These are phyloP conservation scores for Spongia lamella DNA, from an alignment of 37 sponge, comb jelly and placozoan species.

Conservation along the genomic window DNA sequence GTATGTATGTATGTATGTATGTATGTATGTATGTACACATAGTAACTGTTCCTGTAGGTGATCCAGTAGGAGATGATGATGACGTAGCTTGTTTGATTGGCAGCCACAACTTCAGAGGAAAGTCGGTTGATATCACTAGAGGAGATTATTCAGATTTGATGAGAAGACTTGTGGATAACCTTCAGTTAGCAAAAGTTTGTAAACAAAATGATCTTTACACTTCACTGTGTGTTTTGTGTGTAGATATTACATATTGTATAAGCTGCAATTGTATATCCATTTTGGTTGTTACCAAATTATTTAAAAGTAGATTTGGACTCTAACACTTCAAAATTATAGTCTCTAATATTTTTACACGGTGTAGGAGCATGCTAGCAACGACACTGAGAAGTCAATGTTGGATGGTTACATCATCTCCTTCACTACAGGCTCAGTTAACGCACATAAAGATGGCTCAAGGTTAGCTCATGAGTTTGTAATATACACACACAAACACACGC, in stretches of 20 bases:
- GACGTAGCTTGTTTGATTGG: slow-evolving; percentile 62
- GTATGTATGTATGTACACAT: not conserved
- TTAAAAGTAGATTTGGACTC: too few relatives aligned
- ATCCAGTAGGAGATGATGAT: slow-evolving; percentile 51
- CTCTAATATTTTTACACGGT: too few relatives aligned
- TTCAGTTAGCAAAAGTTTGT: slow-evolving; percentile 70
- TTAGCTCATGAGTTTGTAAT: not conserved
- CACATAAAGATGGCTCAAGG: slow-evolving; percentile 86
- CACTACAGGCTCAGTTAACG: slow-evolving; percentile 67
- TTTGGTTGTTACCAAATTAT: too few relatives aligned
- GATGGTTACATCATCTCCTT: slow-evolving; percentile 74
- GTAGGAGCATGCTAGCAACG: slow-evolving; percentile 72
- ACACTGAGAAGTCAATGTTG: slow-evolving; percentile 69
- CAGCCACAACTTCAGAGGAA: slow-evolving; percentile 49
- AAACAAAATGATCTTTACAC: not conserved
- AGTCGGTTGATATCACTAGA: slow-evolving; percentile 50
- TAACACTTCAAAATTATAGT: too few relatives aligned
- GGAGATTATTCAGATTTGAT: slow-evolving; percentile 90
- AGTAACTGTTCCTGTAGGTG: slow-evolving; percentile 45
- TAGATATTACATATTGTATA: not conserved
- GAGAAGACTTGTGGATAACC: slow-evolving; percentile 67
- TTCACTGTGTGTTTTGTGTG: not conserved
- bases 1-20: too few relatives aligned
- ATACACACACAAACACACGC: too few relatives aligned
- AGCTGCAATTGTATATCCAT: too few relatives aligned